Evolutionary conservation across 1,140 invertebrate genomes (phyloP).

Genomic region (Macrobrachium rosenbergii): DNA sequence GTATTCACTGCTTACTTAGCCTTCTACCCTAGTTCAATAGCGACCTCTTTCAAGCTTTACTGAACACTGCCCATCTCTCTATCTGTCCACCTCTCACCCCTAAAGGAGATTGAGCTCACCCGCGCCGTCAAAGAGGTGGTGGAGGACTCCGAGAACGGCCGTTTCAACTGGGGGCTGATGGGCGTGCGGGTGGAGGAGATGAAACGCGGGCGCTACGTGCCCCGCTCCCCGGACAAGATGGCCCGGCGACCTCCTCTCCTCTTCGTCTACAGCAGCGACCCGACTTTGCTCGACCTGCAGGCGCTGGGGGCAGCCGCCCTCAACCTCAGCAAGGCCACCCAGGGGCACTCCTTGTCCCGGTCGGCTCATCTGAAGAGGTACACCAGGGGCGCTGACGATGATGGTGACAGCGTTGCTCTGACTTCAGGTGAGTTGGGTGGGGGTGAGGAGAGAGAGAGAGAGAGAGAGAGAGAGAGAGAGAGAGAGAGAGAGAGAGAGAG

Average conservation of each 20-base stretch:
- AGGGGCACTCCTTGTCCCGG: neutral
- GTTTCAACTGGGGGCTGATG: neutral
- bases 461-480: too few relatives aligned
- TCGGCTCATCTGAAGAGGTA: neutral
- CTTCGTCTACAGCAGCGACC: constrained; percentile 5
- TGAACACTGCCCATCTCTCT: neutral
- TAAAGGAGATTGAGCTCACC: constrained; percentile 4
- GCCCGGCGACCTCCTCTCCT: neutral
- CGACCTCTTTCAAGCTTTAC: neutral
- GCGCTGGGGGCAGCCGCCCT: neutral
- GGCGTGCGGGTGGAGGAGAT: constrained; percentile 6
- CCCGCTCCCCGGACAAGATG: neutral
- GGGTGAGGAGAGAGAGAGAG: neutral
- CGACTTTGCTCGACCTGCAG: neutral
- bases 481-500: too few relatives aligned
- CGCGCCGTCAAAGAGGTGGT: neutral
- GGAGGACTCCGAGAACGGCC: neutral
- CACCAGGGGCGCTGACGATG: neutral
- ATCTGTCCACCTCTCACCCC: neutral
- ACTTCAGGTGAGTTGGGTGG: too few relatives aligned
- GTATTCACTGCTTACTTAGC: too few relatives aligned
- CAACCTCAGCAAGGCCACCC: constrained; percentile 4
- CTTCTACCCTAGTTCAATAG: neutral
- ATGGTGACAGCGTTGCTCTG: neutral
- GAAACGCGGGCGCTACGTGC: neutral